Evolutionary conservation across 2,888 invertebrate genomes (phyloP), one percentile per base, ranked within the genome.

Genomic region (Pelosia muscerda): DNA sequence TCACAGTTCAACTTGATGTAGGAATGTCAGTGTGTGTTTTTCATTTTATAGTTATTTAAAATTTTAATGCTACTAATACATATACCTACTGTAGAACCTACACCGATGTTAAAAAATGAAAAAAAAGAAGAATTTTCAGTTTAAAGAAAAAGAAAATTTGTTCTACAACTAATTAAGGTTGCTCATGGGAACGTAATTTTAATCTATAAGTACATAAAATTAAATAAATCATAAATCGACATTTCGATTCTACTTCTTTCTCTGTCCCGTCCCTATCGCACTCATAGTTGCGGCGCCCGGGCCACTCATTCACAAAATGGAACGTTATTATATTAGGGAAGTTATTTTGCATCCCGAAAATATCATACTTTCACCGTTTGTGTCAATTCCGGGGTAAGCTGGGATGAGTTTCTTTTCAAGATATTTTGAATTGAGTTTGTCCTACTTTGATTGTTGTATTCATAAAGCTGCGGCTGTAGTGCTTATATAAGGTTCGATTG

Each of bases 321-420:
- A 74, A 79, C 74, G 76, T 79, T 79, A 77, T 79, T 74, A 79
- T 79, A 79, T 75, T 79, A 76, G 60, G 71, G 72, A 74, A 74
- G 76, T 79, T 79, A 79, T 79, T 79, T 77, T 77, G 74, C 76
- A 77, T 75, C 65, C 70, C 68, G 57, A 75, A 77, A 77, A 67
- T 75, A 73, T 75, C 66, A 72, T 75, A 77, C 67, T 66, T 62
- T 72, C 65, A 65, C 34, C 42, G 67, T 71, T 75, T 71, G 68
- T 71, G 71, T 63, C 54, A 58, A 49, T 66, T 75, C 65, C 58
- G 22, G 65, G 57, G 65, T 38, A 25, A 58, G 65, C 66, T 60
- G 69, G 53, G 65, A 49, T 31, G 58, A 11, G 19, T 59, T 31
- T 42, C 13, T 49, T n/a, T 49, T 49, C 49, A 49, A 49, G 19